Conservation (phyloP, 2,797 vertebrate species). For the Aulostomus chinensis region DNA sequence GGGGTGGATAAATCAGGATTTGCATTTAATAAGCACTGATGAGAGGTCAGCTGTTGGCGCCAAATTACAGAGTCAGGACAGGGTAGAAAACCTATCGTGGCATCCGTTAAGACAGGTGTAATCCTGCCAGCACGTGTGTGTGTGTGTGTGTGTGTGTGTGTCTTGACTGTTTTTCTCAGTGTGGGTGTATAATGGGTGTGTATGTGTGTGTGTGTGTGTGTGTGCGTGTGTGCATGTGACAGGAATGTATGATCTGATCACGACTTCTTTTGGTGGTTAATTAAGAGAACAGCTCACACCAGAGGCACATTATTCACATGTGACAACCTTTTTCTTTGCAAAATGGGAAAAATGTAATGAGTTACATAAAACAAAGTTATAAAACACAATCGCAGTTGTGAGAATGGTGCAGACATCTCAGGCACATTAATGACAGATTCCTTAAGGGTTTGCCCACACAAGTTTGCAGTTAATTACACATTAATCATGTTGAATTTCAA, state of each 20-base stretch:
- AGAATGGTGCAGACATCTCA: too few species aligned
- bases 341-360: slow-evolving; percentile 32
- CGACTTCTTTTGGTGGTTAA: slow-evolving; percentile 37
- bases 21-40: slow-evolving; percentile 60
- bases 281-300: slow-evolving; percentile 23
- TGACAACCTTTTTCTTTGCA: slow-evolving; percentile 6
- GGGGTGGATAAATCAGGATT: slow-evolving; percentile 37
- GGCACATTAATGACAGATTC: too few species aligned
- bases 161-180: background rate
- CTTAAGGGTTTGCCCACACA: slow-evolving; percentile 1
- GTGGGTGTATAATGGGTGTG: too few species aligned
- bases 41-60: slow-evolving; percentile 33
- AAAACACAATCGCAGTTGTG: too few species aligned
- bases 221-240: slow-evolving; percentile 8
- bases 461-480: slow-evolving; percentile 9
- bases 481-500: background rate
- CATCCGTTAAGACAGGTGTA: too few species aligned
- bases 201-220: background rate
- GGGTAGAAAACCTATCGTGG: slow-evolving; percentile 34
- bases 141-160: too few species aligned
- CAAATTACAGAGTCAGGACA: slow-evolving; percentile 27
- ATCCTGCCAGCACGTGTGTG: slow-evolving; percentile 35
- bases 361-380: too few species aligned
- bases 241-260: slow-evolving; percentile 11
- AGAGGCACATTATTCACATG: slow-evolving; percentile 4